A percentile compares a stretch with the other conserved stretches of the same genome.
These are phyloP conservation scores for Akabosia matsudoensis DNA, from an alignment of 1,140 invertebrate species.

Conservation along the genomic window DNA sequence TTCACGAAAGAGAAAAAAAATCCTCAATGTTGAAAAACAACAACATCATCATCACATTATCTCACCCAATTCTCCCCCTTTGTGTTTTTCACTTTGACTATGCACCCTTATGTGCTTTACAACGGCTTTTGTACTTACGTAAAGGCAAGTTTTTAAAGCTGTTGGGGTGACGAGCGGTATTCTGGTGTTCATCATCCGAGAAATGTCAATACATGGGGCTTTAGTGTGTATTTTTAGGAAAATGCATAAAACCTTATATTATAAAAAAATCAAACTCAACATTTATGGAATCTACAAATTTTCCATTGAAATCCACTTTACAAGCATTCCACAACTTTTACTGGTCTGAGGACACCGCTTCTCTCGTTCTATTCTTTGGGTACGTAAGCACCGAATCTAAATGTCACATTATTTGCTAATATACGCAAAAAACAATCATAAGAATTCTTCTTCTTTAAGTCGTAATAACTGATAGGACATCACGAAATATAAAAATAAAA, in stretches of 20 bases:
- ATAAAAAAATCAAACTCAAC: background rate
- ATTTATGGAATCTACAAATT: background rate
- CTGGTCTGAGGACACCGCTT: no score
- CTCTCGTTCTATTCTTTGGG: no score
- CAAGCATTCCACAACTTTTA: no score
- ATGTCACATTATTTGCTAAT: no score
- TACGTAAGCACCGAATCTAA: no score
- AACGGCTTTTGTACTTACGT: background rate
- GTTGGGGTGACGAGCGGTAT: background rate
- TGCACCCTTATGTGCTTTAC: background rate
- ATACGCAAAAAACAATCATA: no score
- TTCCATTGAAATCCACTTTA: no score
- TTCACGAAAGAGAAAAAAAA: no score
- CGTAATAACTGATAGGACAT: no score
- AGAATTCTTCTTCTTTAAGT: no score
- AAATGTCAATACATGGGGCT: background rate
- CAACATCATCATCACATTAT: constrained; percentile 23
- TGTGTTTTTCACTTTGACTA: background rate
- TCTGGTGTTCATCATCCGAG: background rate
- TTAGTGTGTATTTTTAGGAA: background rate
- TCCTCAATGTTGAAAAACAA: constrained; percentile 4
- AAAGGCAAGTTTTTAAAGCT: background rate
- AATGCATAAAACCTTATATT: no score
- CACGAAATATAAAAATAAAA: no score
- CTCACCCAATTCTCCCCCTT: constrained; percentile 2